A percentile compares a stretch with the other conserved stretches of the same genome.
Evolutionary conservation across 2,888 invertebrate species (phyloP).

Genomic region (Sclerodermus sp.): DNA sequence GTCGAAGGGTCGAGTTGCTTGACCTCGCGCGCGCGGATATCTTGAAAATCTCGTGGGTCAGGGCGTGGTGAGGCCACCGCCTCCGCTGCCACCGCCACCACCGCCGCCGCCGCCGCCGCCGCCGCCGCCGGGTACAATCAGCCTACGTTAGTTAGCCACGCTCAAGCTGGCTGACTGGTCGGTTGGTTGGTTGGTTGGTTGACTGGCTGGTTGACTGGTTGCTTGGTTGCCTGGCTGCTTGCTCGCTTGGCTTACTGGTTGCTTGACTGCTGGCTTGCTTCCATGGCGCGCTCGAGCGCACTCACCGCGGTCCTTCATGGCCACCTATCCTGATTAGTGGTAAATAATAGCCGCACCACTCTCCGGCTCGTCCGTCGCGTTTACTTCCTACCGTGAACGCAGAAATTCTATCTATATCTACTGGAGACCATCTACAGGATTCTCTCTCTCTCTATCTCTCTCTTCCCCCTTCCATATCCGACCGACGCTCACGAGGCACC

Average conservation of each 20-base stretch:
- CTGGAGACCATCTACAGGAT: no score
- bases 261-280: no score
- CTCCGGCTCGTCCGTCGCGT: conserved; percentile 12
- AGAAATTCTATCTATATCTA: no score
- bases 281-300: neutral
- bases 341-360: conserved; percentile 33
- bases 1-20: conserved; percentile 29
- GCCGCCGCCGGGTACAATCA: no score
- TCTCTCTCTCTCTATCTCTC: conserved; percentile 7
- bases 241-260: neutral
- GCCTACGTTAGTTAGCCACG: no score
- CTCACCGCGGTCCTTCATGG: neutral
- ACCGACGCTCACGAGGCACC: neutral
- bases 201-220: neutral
- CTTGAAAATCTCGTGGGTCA: conserved; percentile 38
- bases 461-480: neutral
- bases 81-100: no score
- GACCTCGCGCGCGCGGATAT: conserved; percentile 29
- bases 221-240: neutral
- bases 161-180: neutral
- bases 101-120: no score
- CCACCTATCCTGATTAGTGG: conserved; percentile 32
- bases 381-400: no score
- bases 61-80: conserved; percentile 25
- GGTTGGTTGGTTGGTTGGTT: no score